Percentiles rank a stretch among this genome's conserved stretches.
These are phyloP conservation scores for Caranx melampygus DNA, from an alignment of 2,113 vertebrate species.

Conservation along the genomic window DNA sequence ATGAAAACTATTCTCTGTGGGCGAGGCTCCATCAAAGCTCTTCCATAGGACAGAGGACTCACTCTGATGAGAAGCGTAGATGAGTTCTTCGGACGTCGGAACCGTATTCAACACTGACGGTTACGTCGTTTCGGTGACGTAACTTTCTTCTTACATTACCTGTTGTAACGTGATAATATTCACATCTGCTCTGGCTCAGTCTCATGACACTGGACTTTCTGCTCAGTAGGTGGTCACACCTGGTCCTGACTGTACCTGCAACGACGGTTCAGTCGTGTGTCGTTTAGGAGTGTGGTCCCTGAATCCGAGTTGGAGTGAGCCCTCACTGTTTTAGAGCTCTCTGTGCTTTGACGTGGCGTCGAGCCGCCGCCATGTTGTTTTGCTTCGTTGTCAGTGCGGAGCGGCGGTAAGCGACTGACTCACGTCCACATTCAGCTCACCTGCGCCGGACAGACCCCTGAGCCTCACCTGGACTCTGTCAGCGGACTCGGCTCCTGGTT, in stretches of 20 bases:
- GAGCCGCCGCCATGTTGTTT: conserved; percentile 77
- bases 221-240: too few relatives aligned
- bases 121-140: too few relatives aligned
- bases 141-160: too few relatives aligned
- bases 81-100: too few relatives aligned
- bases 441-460: not conserved
- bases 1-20: too few relatives aligned
- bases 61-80: too few relatives aligned
- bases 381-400: conserved; percentile 66
- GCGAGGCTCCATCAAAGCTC: too few relatives aligned
- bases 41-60: too few relatives aligned
- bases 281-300: not conserved
- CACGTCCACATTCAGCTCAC: not conserved
- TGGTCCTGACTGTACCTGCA: not conserved
- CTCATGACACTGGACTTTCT: too few relatives aligned
- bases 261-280: not conserved
- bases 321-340: not conserved
- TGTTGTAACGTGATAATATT: too few relatives aligned
- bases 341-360: conserved; percentile 75
- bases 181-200: too few relatives aligned
- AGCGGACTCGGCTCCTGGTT: not conserved
- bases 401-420: conserved; percentile 23
- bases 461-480: not conserved
- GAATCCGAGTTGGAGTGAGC: conserved; percentile 33
- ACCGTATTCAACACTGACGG: too few relatives aligned